Evolutionary conservation across 2,888 invertebrate species (phyloP).

Genomic region (Anticlea derivata): DNA sequence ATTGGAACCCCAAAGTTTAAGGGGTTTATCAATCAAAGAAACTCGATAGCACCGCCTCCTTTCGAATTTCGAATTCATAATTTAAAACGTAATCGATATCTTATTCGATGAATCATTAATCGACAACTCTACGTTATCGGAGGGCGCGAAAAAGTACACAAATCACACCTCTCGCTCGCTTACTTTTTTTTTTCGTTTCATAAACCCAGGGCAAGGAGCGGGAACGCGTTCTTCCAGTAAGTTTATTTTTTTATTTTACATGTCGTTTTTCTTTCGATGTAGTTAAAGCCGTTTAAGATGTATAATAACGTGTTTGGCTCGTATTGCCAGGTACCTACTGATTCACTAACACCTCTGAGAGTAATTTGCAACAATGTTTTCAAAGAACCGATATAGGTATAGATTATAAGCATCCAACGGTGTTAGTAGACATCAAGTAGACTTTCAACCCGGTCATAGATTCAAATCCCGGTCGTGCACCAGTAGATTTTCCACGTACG

Average conservation of each 20-base stretch:
- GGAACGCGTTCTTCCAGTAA: slow-evolving; percentile 65
- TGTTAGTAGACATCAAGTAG: no score
- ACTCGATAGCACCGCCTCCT: slow-evolving; percentile 34
- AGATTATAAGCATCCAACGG: no score
- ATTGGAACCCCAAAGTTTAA: slow-evolving; percentile 14
- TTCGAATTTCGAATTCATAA: slow-evolving; percentile 36
- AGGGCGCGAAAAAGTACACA: slow-evolving; percentile 74
- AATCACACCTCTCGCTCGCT: slow-evolving; percentile 72
- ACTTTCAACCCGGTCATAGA: no score
- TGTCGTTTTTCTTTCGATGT: slow-evolving; percentile 46
- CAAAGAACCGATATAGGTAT: background rate
- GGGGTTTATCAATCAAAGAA: slow-evolving; percentile 29
- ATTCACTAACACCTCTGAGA: slow-evolving; percentile 13
- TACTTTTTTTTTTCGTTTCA: slow-evolving; percentile 50
- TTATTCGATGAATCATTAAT: slow-evolving; percentile 62
- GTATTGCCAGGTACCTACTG: slow-evolving; percentile 8
- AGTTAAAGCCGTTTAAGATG: slow-evolving; percentile 61
- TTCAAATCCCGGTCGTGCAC: no score
- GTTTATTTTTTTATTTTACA: slow-evolving; percentile 42
- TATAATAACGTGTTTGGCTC: slow-evolving; percentile 43
- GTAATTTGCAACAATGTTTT: slow-evolving; percentile 30
- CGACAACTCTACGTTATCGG: slow-evolving; percentile 63
- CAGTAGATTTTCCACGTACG: no score
- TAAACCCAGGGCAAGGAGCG: slow-evolving; percentile 45
- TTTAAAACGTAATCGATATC: slow-evolving; percentile 62